Percentiles rank a stretch among this genome's conserved stretches.
Conservation (phyloP, 2,113 vertebrate species). For the Numenius arquata region DNA sequence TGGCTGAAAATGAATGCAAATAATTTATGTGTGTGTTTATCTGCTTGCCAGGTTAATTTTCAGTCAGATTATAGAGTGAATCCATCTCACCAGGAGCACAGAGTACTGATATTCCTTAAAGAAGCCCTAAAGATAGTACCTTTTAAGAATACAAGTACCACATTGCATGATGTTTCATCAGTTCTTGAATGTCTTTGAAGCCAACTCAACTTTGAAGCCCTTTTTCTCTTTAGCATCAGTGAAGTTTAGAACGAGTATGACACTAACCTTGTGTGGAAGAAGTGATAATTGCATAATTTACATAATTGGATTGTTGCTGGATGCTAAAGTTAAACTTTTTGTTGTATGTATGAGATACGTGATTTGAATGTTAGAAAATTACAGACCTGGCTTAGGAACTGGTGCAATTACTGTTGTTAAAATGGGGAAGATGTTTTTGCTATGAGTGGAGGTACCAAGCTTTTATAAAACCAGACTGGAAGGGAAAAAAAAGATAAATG, state of each 20-base stretch:
- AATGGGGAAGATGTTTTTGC: neutral
- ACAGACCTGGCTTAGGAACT: neutral
- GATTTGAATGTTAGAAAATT: neutral
- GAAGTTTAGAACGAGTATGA: neutral
- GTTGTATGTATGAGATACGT: neutral
- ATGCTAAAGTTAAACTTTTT: neutral
- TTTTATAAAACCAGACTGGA: neutral
- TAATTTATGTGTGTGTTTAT: neutral
- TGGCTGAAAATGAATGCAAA: neutral
- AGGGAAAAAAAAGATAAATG: neutral
- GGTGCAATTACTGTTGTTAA: neutral
- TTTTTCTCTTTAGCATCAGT: neutral
- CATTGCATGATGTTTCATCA: neutral
- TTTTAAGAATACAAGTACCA: neutral
- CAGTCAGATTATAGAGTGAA: neutral
- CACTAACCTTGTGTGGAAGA: neutral
- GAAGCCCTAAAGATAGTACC: neutral
- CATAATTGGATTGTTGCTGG: neutral
- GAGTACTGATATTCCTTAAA: neutral
- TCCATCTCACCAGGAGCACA: neutral
- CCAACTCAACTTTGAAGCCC: neutral
- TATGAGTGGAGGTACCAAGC: neutral
- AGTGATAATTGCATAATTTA: constrained; percentile 18
- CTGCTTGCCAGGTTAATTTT: neutral
- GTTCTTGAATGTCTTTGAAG: neutral